A percentile compares a stretch with the other conserved stretches of the same genome.
These are phyloP conservation scores for Danio kyathit DNA, from an alignment of 2,797 vertebrate species.

Conservation along the genomic window DNA sequence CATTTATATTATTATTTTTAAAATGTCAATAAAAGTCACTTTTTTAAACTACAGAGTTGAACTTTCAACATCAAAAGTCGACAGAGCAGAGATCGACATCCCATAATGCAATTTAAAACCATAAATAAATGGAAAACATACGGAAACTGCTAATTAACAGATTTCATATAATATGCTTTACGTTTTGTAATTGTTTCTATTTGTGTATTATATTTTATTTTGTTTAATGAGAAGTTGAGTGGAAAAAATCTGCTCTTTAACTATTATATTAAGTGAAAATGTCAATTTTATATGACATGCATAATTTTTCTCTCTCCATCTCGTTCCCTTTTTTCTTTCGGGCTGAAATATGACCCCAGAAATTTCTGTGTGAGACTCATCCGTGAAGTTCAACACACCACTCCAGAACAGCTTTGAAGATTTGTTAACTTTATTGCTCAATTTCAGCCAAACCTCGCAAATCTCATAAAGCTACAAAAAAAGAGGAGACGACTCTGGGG, in stretches of 20 bases:
- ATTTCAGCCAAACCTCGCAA: background rate
- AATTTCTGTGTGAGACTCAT: conserved; percentile 8
- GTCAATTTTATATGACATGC: background rate
- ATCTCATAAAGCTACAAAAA: background rate
- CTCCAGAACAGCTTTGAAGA: background rate
- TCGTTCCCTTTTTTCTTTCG: background rate
- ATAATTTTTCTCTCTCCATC: background rate
- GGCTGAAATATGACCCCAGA: background rate
- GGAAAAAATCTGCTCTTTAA: background rate
- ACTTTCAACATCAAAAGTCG: too few relatives aligned
- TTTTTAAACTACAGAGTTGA: too few relatives aligned
- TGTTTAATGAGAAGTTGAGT: background rate
- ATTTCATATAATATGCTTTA: too few relatives aligned
- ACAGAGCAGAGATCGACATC: too few relatives aligned
- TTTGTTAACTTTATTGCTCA: background rate
- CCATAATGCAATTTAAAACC: too few relatives aligned
- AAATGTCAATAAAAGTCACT: too few relatives aligned
- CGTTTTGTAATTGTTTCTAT: background rate
- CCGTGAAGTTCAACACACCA: conserved; percentile 8
- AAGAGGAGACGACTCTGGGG: background rate
- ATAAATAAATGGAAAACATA: too few relatives aligned
- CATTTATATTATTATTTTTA: too few relatives aligned
- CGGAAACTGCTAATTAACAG: too few relatives aligned
- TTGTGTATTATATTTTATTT: background rate
- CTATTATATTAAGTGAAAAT: background rate